A percentile compares a stretch with the other conserved stretches of the same genome.
These are phyloP conservation scores for Syngnathus rostellatus DNA, from an alignment of 2,797 vertebrate species.

Conservation along the genomic window DNA sequence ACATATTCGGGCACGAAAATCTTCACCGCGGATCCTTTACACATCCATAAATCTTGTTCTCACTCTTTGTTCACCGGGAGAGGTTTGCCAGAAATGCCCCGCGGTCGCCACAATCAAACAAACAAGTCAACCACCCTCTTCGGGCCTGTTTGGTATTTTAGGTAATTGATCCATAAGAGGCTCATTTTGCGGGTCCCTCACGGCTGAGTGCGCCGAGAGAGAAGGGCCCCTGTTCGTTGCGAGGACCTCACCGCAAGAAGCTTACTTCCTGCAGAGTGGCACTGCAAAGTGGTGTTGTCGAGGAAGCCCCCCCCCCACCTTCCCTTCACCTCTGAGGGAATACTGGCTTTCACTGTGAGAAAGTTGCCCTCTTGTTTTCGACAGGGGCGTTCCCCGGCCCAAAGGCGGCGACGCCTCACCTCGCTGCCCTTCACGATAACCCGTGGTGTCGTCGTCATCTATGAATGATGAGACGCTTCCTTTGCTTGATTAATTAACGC, in stretches of 20 bases:
- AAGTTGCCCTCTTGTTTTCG: conserved; percentile 52
- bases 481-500: conserved; percentile 21
- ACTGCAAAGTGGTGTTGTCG: conserved; percentile 61
- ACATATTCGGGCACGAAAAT: neutral
- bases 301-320: conserved; percentile 47
- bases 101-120: conserved; percentile 59
- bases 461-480: conserved; percentile 1
- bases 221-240: conserved; percentile 45
- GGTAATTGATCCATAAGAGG: conserved; percentile 64
- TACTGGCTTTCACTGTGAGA: conserved; percentile 76
- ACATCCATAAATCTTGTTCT: conserved; percentile 22
- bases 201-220: conserved; percentile 23
- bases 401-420: conserved; percentile 32
- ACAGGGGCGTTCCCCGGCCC: conserved; percentile 41
- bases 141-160: conserved; percentile 63
- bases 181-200: conserved; percentile 41
- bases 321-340: conserved; percentile 53
- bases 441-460: neutral
- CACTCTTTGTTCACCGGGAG: conserved; percentile 9
- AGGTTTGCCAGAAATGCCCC: conserved; percentile 38
- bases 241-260: conserved; percentile 36
- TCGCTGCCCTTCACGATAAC: conserved; percentile 11
- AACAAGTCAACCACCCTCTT: conserved; percentile 59
- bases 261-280: conserved; percentile 36
- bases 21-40: neutral